These are phyloP conservation scores for Ochlodes sylvanus DNA, from an alignment of 2,888 invertebrate species.

Conservation along the genomic window DNA sequence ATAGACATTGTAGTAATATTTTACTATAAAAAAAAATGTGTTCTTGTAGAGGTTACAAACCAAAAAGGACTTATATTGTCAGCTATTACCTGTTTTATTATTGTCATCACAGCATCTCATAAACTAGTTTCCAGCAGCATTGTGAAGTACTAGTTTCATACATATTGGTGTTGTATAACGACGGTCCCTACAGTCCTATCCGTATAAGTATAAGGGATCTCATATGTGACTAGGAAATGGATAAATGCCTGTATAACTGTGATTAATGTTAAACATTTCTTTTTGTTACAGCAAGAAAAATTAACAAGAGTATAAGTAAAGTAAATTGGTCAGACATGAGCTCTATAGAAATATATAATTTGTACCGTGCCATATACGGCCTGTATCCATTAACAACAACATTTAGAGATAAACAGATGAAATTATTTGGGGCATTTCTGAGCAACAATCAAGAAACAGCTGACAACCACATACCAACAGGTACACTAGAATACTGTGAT, in stretches of 20 bases:
- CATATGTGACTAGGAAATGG: too few relatives aligned
- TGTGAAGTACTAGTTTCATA: too few relatives aligned
- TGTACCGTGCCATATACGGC: slow-evolving; percentile 88
- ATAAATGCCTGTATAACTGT: neutral
- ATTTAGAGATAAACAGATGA: slow-evolving; percentile 86
- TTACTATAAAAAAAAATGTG: too few relatives aligned
- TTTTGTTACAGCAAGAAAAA: slow-evolving; percentile 89
- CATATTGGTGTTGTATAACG: too few relatives aligned
- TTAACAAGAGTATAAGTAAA: slow-evolving; percentile 85
- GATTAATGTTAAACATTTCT: neutral
- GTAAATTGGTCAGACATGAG: slow-evolving; percentile 88
- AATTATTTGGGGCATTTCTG: slow-evolving; percentile 85
- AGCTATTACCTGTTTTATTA: too few relatives aligned
- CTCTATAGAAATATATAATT: slow-evolving; percentile 87
- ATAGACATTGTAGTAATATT: too few relatives aligned
- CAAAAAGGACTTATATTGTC: neutral
- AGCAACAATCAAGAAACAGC: slow-evolving; percentile 51
- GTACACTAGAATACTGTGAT: slow-evolving; percentile 86
- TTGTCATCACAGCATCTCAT: too few relatives aligned
- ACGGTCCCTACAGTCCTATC: too few relatives aligned
- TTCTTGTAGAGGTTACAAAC: too few relatives aligned
- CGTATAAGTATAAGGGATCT: too few relatives aligned
- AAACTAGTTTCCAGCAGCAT: too few relatives aligned
- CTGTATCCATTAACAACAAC: slow-evolving; percentile 86
- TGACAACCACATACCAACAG: slow-evolving; percentile 68